phyloP scores from a whole-genome alignment of 2,888 invertebrate genomes.

The Zhuqinia jingwanae region DNA sequence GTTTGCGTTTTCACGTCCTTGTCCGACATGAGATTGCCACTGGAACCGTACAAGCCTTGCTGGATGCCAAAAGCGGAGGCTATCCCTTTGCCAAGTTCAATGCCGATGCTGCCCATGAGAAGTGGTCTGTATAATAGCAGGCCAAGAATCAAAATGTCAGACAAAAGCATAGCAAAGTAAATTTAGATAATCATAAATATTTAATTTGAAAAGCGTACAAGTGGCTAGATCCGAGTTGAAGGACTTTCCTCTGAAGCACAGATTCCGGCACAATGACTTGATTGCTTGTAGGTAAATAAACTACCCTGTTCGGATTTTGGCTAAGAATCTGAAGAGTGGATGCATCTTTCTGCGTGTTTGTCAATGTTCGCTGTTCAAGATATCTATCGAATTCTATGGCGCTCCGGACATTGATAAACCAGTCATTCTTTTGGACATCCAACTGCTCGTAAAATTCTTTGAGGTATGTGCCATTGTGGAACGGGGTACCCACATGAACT shows the following conservation, averaged over 20 bases:
- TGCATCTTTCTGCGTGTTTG: slow-evolving; percentile 81
- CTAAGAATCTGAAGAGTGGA: slow-evolving; percentile 68
- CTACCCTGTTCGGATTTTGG: slow-evolving; percentile 79
- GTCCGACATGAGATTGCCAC: slow-evolving; percentile 81
- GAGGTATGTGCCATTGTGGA: slow-evolving; percentile 80
- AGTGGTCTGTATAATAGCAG: too few relatives aligned
- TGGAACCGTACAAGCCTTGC: slow-evolving; percentile 81
- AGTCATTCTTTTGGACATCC: slow-evolving; percentile 82
- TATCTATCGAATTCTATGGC: slow-evolving; percentile 82
- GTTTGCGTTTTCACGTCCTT: slow-evolving; percentile 80
- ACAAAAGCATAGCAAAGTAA: too few relatives aligned
- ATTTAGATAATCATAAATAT: too few relatives aligned
- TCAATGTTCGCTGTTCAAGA: slow-evolving; percentile 81
- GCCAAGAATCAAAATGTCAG: too few relatives aligned
- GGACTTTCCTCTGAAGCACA: slow-evolving; percentile 80
- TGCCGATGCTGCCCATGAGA: slow-evolving; percentile 81
- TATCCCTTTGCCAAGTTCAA: slow-evolving; percentile 82
- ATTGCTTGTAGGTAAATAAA: slow-evolving; percentile 82
- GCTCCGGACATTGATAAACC: slow-evolving; percentile 83
- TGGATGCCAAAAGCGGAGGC: slow-evolving; percentile 82
- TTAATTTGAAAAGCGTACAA: slow-evolving; percentile 67
- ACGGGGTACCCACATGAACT: slow-evolving; percentile 82
- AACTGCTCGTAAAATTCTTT: slow-evolving; percentile 82
- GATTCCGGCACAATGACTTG: slow-evolving; percentile 82
- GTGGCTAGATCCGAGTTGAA: slow-evolving; percentile 67